These are phyloP conservation scores for Psophia crepitans DNA, from an alignment of 2,113 vertebrate species.

Conservation along the genomic window DNA sequence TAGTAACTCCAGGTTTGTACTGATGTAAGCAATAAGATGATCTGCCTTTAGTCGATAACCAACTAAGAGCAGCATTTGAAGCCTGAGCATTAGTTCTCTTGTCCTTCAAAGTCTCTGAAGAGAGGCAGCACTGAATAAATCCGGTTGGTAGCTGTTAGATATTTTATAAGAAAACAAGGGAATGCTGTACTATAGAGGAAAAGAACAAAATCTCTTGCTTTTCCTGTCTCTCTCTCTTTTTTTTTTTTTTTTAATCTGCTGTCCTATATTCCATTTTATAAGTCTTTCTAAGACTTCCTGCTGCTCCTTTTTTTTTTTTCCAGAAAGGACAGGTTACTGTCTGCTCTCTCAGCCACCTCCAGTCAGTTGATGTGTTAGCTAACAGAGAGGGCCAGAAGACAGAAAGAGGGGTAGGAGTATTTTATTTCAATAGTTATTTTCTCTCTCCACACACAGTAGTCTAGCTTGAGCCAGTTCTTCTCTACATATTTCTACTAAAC, in stretches of 20 bases:
- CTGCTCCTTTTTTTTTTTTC: background rate
- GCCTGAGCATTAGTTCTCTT: background rate
- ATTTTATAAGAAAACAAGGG: slow-evolving; percentile 3
- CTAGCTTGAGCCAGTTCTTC: background rate
- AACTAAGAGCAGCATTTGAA: background rate
- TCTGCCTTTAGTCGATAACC: background rate
- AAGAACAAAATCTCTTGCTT: background rate
- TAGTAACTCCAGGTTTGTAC: background rate
- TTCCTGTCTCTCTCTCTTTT: background rate
- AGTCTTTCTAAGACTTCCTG: background rate
- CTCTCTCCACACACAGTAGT: background rate
- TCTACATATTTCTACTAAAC: background rate
- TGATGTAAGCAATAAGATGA: background rate
- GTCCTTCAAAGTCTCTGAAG: background rate
- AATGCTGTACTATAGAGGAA: background rate
- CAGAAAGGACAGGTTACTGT: background rate
- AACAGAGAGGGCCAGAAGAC: background rate
- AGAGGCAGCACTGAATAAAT: background rate
- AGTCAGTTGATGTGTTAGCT: background rate
- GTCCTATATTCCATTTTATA: slow-evolving; percentile 13
- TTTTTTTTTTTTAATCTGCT: background rate
- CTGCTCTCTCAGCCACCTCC: background rate
- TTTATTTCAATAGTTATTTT: slow-evolving; percentile 8
- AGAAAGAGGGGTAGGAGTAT: background rate
- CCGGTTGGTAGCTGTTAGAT: background rate